Conservation (phyloP, 1,140 invertebrate genomes). For the Heliconius hermathena region DNA sequence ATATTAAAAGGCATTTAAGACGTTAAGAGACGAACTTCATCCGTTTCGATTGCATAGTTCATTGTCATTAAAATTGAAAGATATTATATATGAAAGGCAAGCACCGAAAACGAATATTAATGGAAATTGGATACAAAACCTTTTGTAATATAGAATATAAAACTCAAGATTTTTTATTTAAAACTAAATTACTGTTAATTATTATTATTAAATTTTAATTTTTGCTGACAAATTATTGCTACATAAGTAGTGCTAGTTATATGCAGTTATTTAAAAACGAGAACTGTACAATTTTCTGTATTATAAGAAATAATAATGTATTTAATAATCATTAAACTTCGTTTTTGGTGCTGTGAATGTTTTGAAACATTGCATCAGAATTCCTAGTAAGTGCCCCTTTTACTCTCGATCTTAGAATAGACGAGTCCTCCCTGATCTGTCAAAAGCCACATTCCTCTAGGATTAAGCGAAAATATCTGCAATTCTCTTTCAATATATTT, state of each 20-base stretch:
- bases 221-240: no score
- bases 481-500: background rate
- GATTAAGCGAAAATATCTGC: constrained; percentile 53
- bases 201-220: no score
- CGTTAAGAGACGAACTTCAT: constrained; percentile 10
- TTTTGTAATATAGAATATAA: no score
- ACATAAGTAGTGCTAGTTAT: no score
- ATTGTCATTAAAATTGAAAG: background rate
- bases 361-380: constrained; percentile 43
- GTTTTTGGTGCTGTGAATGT: background rate
- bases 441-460: constrained; percentile 76
- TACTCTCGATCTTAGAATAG: constrained; percentile 53
- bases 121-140: background rate
- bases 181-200: no score
- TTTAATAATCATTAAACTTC: background rate
- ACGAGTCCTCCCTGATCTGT: constrained; percentile 46
- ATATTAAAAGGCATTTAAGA: constrained; percentile 29
- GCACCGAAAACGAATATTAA: background rate
- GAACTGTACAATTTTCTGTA: no score
- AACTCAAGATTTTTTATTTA: no score
- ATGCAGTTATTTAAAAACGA: no score
- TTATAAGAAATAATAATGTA: background rate
- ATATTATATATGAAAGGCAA: background rate
- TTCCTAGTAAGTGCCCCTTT: constrained; percentile 75
- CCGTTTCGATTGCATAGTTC: background rate